Evolutionary conservation across 2,888 invertebrate species (phyloP), one percentile per base, ranked within the genome.

Genomic region (Epinotia nisella): DNA sequence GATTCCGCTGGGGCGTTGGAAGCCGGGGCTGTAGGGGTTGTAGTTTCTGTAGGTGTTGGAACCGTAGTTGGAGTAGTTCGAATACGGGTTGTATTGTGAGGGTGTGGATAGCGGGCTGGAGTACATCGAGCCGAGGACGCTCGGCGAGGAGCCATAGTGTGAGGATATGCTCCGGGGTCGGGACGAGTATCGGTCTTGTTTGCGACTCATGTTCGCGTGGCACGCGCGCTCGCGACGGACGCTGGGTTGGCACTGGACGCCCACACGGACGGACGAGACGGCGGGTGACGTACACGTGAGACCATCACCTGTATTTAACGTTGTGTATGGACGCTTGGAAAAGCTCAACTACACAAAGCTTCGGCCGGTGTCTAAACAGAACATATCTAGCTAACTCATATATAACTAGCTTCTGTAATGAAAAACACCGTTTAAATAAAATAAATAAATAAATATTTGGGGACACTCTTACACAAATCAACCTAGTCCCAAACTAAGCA

Each of bases 121-220:
- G 73, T 90, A 83, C 85, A 91, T 85, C 39, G 93, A 91, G 75
- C 90, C 87, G 74, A 93, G 81, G 84, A 92, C 87, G 81, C 90
- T 92, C 56, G 93, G 92, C 15, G 93, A 90, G 11, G 93, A 93
- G 79, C 90, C 90, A 81, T 91, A 93, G 80, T 90, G 89, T 65
- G 88, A 81, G 77, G 90, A 88, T 68, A 92, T 86, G 78, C 91
- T 91, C 74, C 93, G 86, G 76, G 93, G 92, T 74, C 93, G 88
- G 79, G 91, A 87, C 24, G 82, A 71, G 78, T 87, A 93, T 78
- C 90, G 86, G 80, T 93, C 93, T 81, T 91, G 92, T 78, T 92
- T 92, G 70, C 93, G 90, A 88, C 91, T 93, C 93, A 93, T 93
- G 80, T 80, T 85, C 85, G 87, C 88, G 88, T 89, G 82, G 21